Evolutionary conservation across 2,888 invertebrate species (phyloP), one percentile per base, ranked within the genome.

Genomic region (Eupsilia transversa): DNA sequence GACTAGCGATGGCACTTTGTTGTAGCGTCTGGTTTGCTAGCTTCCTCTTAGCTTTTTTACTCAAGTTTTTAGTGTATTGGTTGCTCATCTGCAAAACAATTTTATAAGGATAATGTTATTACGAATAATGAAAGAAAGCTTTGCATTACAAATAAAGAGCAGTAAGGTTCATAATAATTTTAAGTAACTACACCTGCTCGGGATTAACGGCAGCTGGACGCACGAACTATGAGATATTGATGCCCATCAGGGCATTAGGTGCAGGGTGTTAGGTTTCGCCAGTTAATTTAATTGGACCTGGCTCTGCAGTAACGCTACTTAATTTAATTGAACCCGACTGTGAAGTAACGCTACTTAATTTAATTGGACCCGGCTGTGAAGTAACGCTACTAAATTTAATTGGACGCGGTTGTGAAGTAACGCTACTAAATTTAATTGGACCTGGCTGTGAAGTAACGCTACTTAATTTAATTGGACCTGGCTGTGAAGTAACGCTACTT

Each of bases 1-100:
- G 94, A 0, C 87, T 81, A 1, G 94, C 89, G 3, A 96, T 91
- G 14, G 87, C 86, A 67, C 96, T 96, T 41, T 95, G 93, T 64
- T 91, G 91, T 7, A 96, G 81, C 90, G 93, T 93, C 2, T 89
- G 85, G 61, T 94, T 94, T 0, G 95, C 93, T 3, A 95, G 82
- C 78, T 93, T 94, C 69, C 93, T 92, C 59, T 91, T 93, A 0
- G 96, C 96, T 82, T 96, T 96, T 82, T 96, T 96, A 77, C 96
- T 96, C 67, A 96, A 85, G 66, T 96, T 91, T 57, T 94, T 95
- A 0, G 92, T 93, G 17, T 93, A 91, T 54, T 92, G 94, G 7
- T 90, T 89, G 73, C 91, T 94, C 91, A 93, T 91, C 95, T 95
- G 80, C 0, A 87, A 87, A 35, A 38, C 0, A 49, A 77, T 17